Base-by-base conservation (phyloP, 1,140 invertebrate genomes). In the Anagrus nilaparvatae region DNA sequence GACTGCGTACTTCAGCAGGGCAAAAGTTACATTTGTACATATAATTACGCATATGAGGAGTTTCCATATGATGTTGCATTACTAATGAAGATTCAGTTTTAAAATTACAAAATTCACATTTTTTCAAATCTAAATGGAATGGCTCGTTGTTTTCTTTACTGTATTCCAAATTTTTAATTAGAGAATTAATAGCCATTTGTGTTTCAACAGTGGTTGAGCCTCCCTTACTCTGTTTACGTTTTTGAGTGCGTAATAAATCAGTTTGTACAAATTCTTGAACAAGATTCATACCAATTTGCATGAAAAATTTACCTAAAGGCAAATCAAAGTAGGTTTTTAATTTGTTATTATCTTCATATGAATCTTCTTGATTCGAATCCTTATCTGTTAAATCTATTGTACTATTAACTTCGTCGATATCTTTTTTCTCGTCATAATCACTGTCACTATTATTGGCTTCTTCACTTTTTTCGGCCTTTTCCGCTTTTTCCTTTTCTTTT, bases 231-330 rank as follows among this genome's bases (percentile, higher is more conserved):
- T 73, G 75, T 62, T 91, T 90, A 30, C 84, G 74, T 52, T 87
- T 90, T 57, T 94, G 87, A 50, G 87, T 81, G 43, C 84, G 78
- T 31, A 95, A 67, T 34, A 95, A 70, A 73, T 97, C 92, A 23
- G 78, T 80, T 69, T 96, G 91, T 6, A 95, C 91, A 62, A 79
- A 87, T 61, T 96, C 90, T 61, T 93, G 88, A 2, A 93, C 90
- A 42, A 95, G 72, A 61, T 86, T 89, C 35, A 88, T 73, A 7
- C 93, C 92, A 47, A 96, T 86, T 54, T 91, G 87, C 63, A 87
- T 86, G 50, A 96, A 88, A 59, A 96, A 91, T 60, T 90, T 89
- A 3, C 91, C 90, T 29, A 92, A 63, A 3, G 89, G 79, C 60
- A 84, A 79, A 47, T 90, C 81, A 63, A 92, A 91, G 59, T 89